Evolutionary conservation across 2,888 invertebrate species (phyloP).

Genomic region (Pseudolycoriella hygida): DNA sequence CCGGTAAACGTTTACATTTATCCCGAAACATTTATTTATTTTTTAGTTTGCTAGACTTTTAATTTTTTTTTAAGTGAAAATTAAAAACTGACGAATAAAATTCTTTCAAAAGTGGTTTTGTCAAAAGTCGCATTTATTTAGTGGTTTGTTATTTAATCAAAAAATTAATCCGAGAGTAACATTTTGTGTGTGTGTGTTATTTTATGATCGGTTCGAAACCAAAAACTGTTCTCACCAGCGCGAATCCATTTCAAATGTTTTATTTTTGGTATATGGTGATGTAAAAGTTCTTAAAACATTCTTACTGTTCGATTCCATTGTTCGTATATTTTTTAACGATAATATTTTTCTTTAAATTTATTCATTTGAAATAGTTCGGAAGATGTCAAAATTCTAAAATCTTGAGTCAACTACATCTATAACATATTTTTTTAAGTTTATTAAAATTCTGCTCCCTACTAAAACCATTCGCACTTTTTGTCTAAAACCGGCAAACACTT

Average conservation of each 20-base stretch:
- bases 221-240: slow-evolving; percentile 8
- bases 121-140: background rate
- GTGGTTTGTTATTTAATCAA: slow-evolving; percentile 4
- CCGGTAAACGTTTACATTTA: slow-evolving; percentile 10
- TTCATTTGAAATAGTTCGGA: background rate
- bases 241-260: slow-evolving; percentile 3
- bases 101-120: too few species aligned
- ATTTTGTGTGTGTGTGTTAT: slow-evolving; percentile 7
- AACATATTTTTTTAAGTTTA: background rate
- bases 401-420: slow-evolving; percentile 1
- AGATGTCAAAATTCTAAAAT: background rate
- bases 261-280: background rate
- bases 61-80: background rate
- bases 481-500: too few species aligned
- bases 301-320: too few species aligned
- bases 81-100: background rate
- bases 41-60: background rate
- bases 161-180: slow-evolving; percentile 9
- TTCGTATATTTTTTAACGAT: too few species aligned
- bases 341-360: too few species aligned
- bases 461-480: too few species aligned
- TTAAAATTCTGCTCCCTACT: too few species aligned
- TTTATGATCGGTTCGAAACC: slow-evolving; percentile 6
- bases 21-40: slow-evolving; percentile 4
- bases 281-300: background rate